Conservation (phyloP, 2,113 vertebrate genomes). For the Tragelaphus scriptus region DNA sequence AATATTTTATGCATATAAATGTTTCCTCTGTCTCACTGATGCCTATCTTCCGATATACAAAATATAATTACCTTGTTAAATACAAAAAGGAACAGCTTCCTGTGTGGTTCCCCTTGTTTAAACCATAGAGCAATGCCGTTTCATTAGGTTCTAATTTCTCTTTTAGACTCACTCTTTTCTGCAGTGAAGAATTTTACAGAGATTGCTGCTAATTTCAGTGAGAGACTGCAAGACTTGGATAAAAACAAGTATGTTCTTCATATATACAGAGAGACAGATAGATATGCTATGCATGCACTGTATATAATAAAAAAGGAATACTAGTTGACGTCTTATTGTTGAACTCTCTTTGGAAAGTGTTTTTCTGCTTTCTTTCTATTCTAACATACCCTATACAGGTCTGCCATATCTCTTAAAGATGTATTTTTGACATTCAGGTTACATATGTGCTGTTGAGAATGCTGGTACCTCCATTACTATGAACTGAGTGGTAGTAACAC, state of each 20-base stretch:
- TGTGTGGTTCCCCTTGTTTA: background rate
- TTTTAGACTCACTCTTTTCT: slow-evolving; percentile 91
- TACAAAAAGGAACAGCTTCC: background rate
- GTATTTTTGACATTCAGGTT: background rate
- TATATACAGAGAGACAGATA: background rate
- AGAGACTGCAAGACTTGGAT: slow-evolving; percentile 81
- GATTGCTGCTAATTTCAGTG: slow-evolving; percentile 82
- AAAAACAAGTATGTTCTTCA: slow-evolving; percentile 82
- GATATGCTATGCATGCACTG: background rate
- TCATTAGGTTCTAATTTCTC: background rate
- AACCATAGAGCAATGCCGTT: background rate
- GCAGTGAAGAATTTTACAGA: slow-evolving; percentile 90
- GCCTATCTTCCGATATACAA: background rate
- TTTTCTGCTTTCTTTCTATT: background rate
- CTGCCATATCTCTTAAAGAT: background rate
- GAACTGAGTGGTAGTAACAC: background rate
- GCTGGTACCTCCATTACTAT: background rate
- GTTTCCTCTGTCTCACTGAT: background rate
- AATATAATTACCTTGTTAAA: background rate
- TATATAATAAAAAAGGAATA: background rate
- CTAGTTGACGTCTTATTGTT: background rate
- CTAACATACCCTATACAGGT: fast-evolving
- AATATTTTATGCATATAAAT: background rate
- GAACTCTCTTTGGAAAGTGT: background rate
- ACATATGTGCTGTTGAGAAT: background rate